Conservation (phyloP, 2,888 invertebrate species). For the Lacanobia wlatinum region DNA sequence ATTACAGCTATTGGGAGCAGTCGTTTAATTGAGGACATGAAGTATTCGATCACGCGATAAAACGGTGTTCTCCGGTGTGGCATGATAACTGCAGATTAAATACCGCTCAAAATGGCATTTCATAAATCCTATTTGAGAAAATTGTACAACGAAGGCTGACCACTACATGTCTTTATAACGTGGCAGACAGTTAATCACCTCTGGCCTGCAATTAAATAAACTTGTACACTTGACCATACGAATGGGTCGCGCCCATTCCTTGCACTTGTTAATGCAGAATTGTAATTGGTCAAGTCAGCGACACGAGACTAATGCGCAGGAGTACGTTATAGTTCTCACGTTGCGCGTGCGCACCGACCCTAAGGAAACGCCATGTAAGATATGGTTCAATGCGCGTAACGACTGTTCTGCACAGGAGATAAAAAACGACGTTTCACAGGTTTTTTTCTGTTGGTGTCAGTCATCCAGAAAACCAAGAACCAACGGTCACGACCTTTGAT, state of each 20-base stretch:
- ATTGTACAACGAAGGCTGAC: slow-evolving; percentile 30
- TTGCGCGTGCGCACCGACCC: slow-evolving; percentile 73
- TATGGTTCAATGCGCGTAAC: slow-evolving; percentile 87
- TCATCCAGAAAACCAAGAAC: slow-evolving; percentile 44
- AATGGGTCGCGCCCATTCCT: slow-evolving; percentile 68
- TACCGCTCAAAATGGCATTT: slow-evolving; percentile 1
- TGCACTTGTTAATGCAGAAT: slow-evolving; percentile 83
- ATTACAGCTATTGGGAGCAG: slow-evolving; percentile 44
- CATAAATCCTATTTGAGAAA: slow-evolving; percentile 7
- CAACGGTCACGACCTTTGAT: slow-evolving; percentile 15
- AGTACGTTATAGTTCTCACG: slow-evolving; percentile 86
- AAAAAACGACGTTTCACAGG: slow-evolving; percentile 75
- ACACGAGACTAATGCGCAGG: slow-evolving; percentile 81
- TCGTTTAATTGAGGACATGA: slow-evolving; percentile 31
- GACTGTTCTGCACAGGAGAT: slow-evolving; percentile 72
- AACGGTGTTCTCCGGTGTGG: slow-evolving; percentile 11
- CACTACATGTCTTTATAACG: slow-evolving; percentile 26
- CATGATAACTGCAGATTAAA: slow-evolving; percentile 35
- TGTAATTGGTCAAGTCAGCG: slow-evolving; percentile 79
- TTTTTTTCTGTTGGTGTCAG: slow-evolving; percentile 54
- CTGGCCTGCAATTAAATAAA: slow-evolving; percentile 57
- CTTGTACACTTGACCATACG: slow-evolving; percentile 65
- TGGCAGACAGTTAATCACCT: slow-evolving; percentile 46
- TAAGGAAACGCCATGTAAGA: slow-evolving; percentile 81
- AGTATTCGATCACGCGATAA: slow-evolving; percentile 34